Evolutionary conservation across 2,888 invertebrate genomes (phyloP).

Genomic region (Oxycera nigricornis): DNA sequence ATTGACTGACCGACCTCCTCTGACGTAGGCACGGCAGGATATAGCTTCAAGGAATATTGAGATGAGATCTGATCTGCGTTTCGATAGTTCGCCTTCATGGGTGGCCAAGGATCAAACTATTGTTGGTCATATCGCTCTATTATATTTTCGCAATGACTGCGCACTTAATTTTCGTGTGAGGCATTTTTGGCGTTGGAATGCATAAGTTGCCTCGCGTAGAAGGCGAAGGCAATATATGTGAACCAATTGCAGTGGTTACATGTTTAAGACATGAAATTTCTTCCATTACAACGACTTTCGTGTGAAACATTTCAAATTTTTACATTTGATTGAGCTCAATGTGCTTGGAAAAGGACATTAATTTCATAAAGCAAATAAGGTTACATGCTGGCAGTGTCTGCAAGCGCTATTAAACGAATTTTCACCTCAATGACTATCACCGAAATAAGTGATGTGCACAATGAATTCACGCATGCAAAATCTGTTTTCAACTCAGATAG

Average conservation of each 20-base stretch:
- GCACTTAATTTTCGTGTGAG: conserved; percentile 37
- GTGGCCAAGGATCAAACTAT: conserved; percentile 30
- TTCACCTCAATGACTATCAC: no score
- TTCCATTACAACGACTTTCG: conserved; percentile 45
- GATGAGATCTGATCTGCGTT: conserved; percentile 31
- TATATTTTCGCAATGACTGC: conserved; percentile 43
- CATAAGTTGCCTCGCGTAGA: neutral
- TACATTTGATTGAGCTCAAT: conserved; percentile 40
- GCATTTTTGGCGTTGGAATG: neutral
- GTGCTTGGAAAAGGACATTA: conserved; percentile 12
- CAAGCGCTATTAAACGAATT: no score
- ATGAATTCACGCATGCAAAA: no score
- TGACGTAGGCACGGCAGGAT: conserved; percentile 25
- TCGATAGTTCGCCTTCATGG: conserved; percentile 25
- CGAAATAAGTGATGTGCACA: no score
- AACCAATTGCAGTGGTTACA: conserved; percentile 22
- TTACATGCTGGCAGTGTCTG: conserved; percentile 41
- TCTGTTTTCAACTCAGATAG: no score
- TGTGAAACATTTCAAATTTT: conserved; percentile 41
- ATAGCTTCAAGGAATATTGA: neutral
- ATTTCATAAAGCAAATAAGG: neutral
- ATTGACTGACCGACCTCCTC: conserved; percentile 39
- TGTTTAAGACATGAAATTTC: conserved; percentile 22
- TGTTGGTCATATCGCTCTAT: conserved; percentile 9
- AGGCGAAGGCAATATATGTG: neutral